Evolutionary conservation across 2,797 vertebrate species (phyloP).

Genomic region (Cichlasoma orientale): DNA sequence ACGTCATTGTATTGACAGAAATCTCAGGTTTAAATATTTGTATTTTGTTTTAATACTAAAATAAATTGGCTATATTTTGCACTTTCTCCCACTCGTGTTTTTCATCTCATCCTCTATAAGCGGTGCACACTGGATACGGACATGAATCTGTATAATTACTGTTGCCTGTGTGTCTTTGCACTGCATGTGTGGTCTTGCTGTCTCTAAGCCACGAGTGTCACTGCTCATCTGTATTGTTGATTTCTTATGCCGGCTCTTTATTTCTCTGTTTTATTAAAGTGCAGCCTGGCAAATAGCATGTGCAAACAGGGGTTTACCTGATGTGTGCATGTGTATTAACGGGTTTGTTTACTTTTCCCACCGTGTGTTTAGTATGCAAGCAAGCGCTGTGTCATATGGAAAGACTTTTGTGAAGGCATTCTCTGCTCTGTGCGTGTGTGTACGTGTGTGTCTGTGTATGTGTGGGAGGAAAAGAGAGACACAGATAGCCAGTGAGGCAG

Average conservation of each 20-base stretch:
- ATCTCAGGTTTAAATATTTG: not conserved
- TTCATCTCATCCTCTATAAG: not conserved
- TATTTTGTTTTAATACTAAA: not conserved
- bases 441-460: not conserved
- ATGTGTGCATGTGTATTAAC: slow-evolving; percentile 30
- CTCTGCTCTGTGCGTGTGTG: not conserved
- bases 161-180: slow-evolving; percentile 9
- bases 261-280: slow-evolving; percentile 28
- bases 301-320: slow-evolving; percentile 35
- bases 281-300: slow-evolving; percentile 21
- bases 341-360: slow-evolving; percentile 40
- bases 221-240: slow-evolving; percentile 3
- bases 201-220: not conserved
- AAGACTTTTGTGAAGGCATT: slow-evolving; percentile 27
- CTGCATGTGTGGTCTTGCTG: slow-evolving; percentile 41
- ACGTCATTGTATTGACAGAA: not conserved
- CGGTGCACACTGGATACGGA: not conserved
- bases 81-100: not conserved
- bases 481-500: slow-evolving; percentile 36
- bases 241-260: slow-evolving; percentile 9
- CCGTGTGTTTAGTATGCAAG: not conserved
- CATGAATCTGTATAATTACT: slow-evolving; percentile 27
- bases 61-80: not conserved
- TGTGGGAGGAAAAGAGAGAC: not conserved
- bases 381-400: not conserved